Base-by-base conservation (phyloP, 2,797 vertebrate species). In the Sebastes itinus region DNA sequence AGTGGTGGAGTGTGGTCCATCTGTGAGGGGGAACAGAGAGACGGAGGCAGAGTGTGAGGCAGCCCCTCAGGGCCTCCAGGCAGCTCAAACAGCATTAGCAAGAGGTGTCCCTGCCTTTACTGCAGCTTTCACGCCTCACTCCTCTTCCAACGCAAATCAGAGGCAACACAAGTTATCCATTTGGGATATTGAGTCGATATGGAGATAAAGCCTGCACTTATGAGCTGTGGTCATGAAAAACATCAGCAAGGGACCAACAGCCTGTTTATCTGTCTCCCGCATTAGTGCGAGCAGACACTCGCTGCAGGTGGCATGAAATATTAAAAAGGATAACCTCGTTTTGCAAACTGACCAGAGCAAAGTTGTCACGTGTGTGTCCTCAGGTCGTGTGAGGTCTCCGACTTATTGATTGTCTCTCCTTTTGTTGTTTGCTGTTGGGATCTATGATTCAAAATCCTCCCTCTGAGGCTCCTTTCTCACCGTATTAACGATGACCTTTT, bases 161-260 rank as follows among this genome's bases (percentile, higher is more conserved):
- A 96, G 93, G 94, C 94, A 96, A 97, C 97, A 97, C 96, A 95
- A 95, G 92, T 96, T 96, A 95, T 97, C 97, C 96, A 97, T 97
- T 97, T 97, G 96, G 96, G 96, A 96, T 96, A 96, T 94, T 84
- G 96, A 96, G 96, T 96, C 93, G 93, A 95, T 96, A 96, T 94
- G 95, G 96, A 97, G 96, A 97, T 96, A 96, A 96, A 96, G 83
- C 93, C 92, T 91, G 95, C 95, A 95, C 95, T 97, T 95, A 96
- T 92, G 93, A 93, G 92, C 89, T 94, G 85, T 89, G 88, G 95
- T 94, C 93, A 90, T 92, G 92, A 94, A 92, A 94, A 93, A 94
- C 94, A 95, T 80, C 93, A 89, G 93, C 96, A 75, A 90, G 96
- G 96, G 96, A 95, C 93, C 74, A 67, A 83, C 95, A 82, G 95